A percentile compares a stretch with the other conserved stretches of the same genome.
phyloP scores from a whole-genome alignment of 23 tunicate genomes.

The Corella eumyota region DNA sequence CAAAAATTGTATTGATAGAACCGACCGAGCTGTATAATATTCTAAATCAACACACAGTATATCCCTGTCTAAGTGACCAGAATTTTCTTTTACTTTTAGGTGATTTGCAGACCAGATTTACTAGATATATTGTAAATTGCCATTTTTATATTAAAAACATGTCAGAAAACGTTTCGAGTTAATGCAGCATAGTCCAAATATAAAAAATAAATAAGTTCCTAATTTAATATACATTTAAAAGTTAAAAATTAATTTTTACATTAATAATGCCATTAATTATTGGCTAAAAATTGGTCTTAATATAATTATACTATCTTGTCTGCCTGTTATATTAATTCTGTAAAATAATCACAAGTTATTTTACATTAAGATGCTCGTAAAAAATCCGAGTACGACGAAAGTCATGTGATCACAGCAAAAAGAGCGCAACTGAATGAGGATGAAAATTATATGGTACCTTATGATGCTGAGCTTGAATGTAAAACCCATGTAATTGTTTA shows the following conservation, averaged over 20 bases:
- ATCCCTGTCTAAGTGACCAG: constrained; percentile 84
- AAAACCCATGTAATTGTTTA: constrained; percentile 87
- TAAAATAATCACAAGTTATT: not conserved
- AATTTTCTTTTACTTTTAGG: constrained; percentile 70
- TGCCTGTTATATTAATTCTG: not conserved
- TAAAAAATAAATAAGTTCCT: too few species aligned
- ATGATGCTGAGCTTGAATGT: constrained; percentile 90
- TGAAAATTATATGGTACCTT: constrained; percentile 43
- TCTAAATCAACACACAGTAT: constrained; percentile 62
- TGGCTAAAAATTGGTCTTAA: too few species aligned
- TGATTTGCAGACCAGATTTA: constrained; percentile 8
- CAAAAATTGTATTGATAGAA: constrained; percentile 64
- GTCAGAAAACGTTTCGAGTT: too few species aligned
- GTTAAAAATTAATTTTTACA: too few species aligned
- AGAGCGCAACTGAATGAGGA: constrained; percentile 35
- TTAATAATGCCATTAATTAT: too few species aligned
- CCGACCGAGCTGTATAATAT: constrained; percentile 80
- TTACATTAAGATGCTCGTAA: constrained; percentile 58
- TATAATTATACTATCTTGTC: not conserved
- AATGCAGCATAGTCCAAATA: too few species aligned
- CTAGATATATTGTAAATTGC: not conserved
- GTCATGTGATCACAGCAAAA: constrained; percentile 81
- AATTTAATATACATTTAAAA: too few species aligned
- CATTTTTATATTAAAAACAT: too few species aligned
- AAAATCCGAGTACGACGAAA: constrained; percentile 78